phyloP scores from a whole-genome alignment of 2,113 vertebrate species.

The Nettapus auritus region DNA sequence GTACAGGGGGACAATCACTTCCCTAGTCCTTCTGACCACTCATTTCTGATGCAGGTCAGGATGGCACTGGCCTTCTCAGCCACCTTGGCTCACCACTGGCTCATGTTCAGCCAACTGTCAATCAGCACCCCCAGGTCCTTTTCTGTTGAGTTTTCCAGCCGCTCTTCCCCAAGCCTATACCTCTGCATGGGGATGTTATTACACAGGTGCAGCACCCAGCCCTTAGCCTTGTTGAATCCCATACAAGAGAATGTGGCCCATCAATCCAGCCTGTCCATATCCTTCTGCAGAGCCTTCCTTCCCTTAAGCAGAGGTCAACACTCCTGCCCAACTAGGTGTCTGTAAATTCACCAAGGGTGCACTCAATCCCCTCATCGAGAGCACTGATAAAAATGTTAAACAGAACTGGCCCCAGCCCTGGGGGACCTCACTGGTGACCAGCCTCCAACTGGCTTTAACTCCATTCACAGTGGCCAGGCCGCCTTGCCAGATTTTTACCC shows the following conservation, averaged over 20 bases:
- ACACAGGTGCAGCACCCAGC: background rate
- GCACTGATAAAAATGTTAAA: background rate
- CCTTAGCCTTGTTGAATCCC: background rate
- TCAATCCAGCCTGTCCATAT: background rate
- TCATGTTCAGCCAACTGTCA: background rate
- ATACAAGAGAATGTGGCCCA: background rate
- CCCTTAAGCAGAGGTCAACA: background rate
- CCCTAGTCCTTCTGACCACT: background rate
- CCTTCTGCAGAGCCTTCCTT: background rate
- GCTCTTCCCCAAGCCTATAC: background rate
- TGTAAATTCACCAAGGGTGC: background rate
- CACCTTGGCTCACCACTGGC: background rate
- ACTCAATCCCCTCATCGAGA: background rate
- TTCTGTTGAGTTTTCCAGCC: background rate
- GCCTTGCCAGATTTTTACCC: background rate
- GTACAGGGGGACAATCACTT: background rate
- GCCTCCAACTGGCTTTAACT: background rate
- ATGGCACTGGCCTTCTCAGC: background rate
- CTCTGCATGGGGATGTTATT: background rate
- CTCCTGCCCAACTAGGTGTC: background rate
- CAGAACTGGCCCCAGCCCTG: background rate
- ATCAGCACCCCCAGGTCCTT: background rate
- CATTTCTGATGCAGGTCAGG: background rate
- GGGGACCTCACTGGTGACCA: background rate
- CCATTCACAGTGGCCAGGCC: background rate